Base-by-base conservation (phyloP, 2,888 invertebrate genomes). In the Darwinula stevensoni region DNA sequence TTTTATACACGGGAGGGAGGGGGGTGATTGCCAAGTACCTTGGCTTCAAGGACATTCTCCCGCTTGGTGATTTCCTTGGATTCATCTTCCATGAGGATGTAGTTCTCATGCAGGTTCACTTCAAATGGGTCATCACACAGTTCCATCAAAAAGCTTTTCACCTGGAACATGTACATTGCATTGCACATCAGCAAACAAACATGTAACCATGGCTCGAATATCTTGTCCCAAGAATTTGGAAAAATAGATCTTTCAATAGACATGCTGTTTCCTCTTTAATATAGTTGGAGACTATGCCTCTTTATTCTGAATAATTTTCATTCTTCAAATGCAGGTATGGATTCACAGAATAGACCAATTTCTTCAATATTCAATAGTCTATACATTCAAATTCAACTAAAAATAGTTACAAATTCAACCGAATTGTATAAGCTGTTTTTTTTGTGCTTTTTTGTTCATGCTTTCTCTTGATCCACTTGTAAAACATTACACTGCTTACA, bases 91-190 rank as follows among this genome's bases (percentile, higher is more conserved):
- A 88, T 50, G 1, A 94, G 57, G 47, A 88, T 88, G 49, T 82
- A 91, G 50, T 91, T 94, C 43, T 91, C 86, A 1, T 88, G 64
- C 4, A 97, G 56, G 45, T 78, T 80, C 3, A 91, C 84, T 55
- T 97, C 97, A 47, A 97, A 94, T 0, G 91, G 91, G 61, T 97
- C 94, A 47, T 97, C 97, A 39, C 74, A 74, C 54, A 97, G 67
- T 56, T 91, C 86, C 41, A 97, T 65, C 2, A 73, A 50, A 44
- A 84, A 70, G 44, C 75, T 73, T 53, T 82, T 71, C 14, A 78
- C 65, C 71, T 74, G 44, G 30, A 52, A 51, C n/a, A n/a, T 35
- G 29, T 22, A 32, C 36, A 29, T 31, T 38, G 33, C 34, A 36
- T 36, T 16, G n/a, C 15, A 31, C 15, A 16, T 31, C 28, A 18